Conservation (phyloP, 2,113 vertebrate species). For the Piaya cayana region DNA sequence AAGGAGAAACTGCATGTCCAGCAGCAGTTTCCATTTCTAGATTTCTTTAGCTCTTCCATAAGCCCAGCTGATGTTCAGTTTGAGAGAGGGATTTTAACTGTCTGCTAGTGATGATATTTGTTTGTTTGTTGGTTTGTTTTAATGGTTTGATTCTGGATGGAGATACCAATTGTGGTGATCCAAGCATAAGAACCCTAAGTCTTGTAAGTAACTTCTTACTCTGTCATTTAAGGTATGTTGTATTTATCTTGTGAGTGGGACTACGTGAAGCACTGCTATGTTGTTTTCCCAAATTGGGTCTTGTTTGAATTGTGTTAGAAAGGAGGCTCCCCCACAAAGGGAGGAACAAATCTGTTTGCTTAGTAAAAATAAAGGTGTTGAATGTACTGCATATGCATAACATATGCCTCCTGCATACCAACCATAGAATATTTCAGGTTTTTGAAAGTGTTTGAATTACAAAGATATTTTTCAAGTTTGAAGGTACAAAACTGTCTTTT, state of each 20-base stretch:
- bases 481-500: not conserved
- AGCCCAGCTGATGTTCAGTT: not conserved
- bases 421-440: not conserved
- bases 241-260: not conserved
- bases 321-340: not conserved
- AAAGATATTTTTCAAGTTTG: not conserved
- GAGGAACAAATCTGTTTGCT: not conserved
- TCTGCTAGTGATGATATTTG: not conserved
- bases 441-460: not conserved
- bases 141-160: not conserved
- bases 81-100: not conserved
- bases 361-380: slow-evolving; percentile 17
- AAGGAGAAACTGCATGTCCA: not conserved
- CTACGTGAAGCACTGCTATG: not conserved
- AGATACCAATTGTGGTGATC: not conserved
- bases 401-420: not conserved
- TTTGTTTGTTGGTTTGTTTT: not conserved
- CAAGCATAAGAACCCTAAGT: not conserved
- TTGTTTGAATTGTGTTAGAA: not conserved
- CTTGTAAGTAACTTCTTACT: not conserved
- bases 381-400: not conserved
- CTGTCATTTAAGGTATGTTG: not conserved
- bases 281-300: not conserved
- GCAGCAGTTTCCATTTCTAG: not conserved
- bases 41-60: not conserved